phyloP scores from a whole-genome alignment of 2,888 invertebrate species.

The Hemistola chrysoprasaria region DNA sequence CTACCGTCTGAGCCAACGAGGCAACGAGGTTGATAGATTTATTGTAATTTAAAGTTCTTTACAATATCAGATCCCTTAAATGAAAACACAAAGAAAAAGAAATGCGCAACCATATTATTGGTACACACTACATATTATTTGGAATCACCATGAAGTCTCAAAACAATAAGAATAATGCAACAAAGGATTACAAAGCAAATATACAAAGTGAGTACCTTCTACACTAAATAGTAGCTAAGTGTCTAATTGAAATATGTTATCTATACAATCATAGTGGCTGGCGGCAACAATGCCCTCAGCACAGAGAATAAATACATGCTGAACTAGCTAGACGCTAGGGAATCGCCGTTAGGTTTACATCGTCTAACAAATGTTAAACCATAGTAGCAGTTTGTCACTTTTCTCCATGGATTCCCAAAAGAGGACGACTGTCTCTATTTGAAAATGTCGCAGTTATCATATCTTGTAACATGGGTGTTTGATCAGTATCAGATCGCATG shows the following conservation, averaged over 20 bases:
- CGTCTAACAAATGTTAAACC: neutral
- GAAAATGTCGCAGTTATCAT: slow-evolving; percentile 8
- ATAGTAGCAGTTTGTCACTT: neutral
- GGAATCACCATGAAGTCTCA: neutral
- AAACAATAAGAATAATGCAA: slow-evolving; percentile 5
- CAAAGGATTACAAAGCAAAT: slow-evolving; percentile 6
- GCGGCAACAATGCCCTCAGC: slow-evolving; percentile 1
- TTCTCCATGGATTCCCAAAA: slow-evolving; percentile 1
- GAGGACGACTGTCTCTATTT: slow-evolving; percentile 3
- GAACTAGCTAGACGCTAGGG: neutral
- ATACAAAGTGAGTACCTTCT: no score
- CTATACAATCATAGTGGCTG: neutral
- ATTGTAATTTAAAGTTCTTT: no score
- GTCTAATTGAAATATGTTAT: slow-evolving; percentile 1
- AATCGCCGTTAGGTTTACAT: neutral
- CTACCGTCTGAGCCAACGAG: no score
- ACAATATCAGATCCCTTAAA: no score
- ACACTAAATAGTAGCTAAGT: slow-evolving; percentile 1
- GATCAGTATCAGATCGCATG: slow-evolving; percentile 52
- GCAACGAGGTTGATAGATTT: no score
- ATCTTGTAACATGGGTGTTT: slow-evolving; percentile 25
- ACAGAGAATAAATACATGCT: neutral
- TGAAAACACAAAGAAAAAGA: no score
- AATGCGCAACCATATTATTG: no score
- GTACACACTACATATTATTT: no score